Evolutionary conservation across 1,140 invertebrate species (phyloP), one percentile per base, ranked within the genome.

Genomic region (Vanessa tameamea): DNA sequence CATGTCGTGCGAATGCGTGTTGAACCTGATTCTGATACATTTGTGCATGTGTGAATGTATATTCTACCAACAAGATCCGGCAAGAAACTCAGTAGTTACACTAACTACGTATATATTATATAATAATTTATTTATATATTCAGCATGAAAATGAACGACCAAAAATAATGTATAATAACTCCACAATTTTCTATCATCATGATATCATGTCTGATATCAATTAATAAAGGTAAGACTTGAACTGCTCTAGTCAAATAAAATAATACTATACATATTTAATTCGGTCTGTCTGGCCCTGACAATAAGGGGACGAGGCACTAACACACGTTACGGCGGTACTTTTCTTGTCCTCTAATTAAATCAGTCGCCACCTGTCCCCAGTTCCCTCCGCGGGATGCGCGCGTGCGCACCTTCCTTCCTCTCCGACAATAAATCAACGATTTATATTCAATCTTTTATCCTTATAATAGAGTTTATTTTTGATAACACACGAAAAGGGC

Each of bases 291-390:
- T 59, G 55, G 55, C 61, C 16, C 55, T n/a, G 37, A 55, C 72
- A 69, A 55, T 53, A 69, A 69, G 55, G 47, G 14, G 50, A 20
- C 51, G 26, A 37, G 37, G 66, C 26, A 53, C 47, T 57, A 55
- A 53, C 55, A 53, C 66, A 59, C 11, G 53, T 20, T 48, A 16
- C 65, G 64, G 72, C 74, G 77, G 76, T 73, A 78, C 76, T 79
- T 78, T 79, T 81, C 77, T 84, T 75, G 76, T 77, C 55, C 76
- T 78, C 79, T 86, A 87, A 88, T 88, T 84, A 88, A 86, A 84
- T 86, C 84, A 80, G 69, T 88, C 83, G 66, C 79, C 86, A 88
- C 82, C 82, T 85, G 84, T 83, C 78, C 63, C 69, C 68, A 31
- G 15, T 47, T 68, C 23, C 69, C 51, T 73, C 12, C 69, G 68